phyloP scores from a whole-genome alignment of 2,888 invertebrate genomes.

The Penaeus monodon region DNA sequence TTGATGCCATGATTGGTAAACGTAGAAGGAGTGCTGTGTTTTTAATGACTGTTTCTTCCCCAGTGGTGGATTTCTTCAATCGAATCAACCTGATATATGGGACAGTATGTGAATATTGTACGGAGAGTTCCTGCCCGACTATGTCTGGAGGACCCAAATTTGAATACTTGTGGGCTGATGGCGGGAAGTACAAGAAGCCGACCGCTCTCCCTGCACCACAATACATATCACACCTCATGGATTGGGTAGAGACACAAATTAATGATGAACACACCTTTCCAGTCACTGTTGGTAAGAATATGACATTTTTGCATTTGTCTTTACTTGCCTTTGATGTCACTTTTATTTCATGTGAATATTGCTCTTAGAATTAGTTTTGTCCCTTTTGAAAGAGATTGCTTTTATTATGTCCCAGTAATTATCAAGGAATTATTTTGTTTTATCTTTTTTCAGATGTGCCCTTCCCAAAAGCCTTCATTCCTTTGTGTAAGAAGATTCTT shows the following conservation, averaged over 20 bases:
- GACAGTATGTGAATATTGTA: slow-evolving; percentile 87
- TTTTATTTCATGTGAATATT: no score
- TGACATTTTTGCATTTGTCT: neutral
- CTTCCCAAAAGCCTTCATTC: slow-evolving; percentile 86
- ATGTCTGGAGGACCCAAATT: slow-evolving; percentile 92
- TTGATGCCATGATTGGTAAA: neutral
- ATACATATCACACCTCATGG: slow-evolving; percentile 87
- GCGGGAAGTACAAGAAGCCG: slow-evolving; percentile 77
- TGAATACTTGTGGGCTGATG: slow-evolving; percentile 93
- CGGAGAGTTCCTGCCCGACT: slow-evolving; percentile 84
- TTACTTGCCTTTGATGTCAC: no score
- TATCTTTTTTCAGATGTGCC: slow-evolving; percentile 77
- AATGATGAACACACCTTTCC: slow-evolving; percentile 90
- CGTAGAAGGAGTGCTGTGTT: neutral
- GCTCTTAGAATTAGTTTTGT: no score
- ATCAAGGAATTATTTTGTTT: neutral
- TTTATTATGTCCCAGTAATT: no score
- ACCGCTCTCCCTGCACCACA: slow-evolving; percentile 76
- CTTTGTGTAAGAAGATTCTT: slow-evolving; percentile 86
- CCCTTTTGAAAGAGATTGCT: no score
- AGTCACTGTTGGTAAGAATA: slow-evolving; percentile 74
- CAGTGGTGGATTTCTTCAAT: slow-evolving; percentile 94
- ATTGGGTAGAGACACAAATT: slow-evolving; percentile 91
- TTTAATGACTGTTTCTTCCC: slow-evolving; percentile 67
- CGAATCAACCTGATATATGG: slow-evolving; percentile 93